These are phyloP conservation scores for Oscheius myriophilus DNA, from an alignment of 2,888 invertebrate species.

Conservation along the genomic window DNA sequence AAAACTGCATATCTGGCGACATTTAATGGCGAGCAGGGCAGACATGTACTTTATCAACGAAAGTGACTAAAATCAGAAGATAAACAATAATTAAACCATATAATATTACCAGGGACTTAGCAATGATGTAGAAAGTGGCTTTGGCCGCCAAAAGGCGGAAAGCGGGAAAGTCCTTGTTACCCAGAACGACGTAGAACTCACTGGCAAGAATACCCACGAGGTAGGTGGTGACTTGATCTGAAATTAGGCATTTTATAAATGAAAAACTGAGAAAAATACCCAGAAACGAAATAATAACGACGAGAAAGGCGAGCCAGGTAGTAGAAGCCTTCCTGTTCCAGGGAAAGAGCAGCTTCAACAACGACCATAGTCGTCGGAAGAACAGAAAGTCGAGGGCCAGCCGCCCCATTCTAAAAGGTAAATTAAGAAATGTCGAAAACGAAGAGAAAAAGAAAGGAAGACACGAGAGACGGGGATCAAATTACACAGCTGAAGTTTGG, in stretches of 20 bases:
- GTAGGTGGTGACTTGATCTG: constrained; percentile 75
- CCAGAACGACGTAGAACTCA: constrained; percentile 74
- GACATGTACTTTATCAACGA: constrained; percentile 72
- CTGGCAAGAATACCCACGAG: constrained; percentile 75
- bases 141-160: constrained; percentile 71
- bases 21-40: constrained; percentile 74
- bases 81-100: not conserved
- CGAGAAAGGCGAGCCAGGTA: constrained; percentile 69
- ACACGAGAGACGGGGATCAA: too few species aligned
- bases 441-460: too few species aligned
- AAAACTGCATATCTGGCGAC: constrained; percentile 73
- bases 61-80: constrained; percentile 70
- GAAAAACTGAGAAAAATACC: constrained; percentile 59
- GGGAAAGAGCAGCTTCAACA: constrained; percentile 72
- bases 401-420: constrained; percentile 52
- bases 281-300: constrained; percentile 70
- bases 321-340: constrained; percentile 65
- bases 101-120: constrained; percentile 62
- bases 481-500: too few species aligned
- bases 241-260: constrained; percentile 37
- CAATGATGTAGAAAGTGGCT: constrained; percentile 70
- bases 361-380: constrained; percentile 71
- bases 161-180: constrained; percentile 68
- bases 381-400: constrained; percentile 71
- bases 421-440: too few species aligned